Conservation (phyloP, 2,888 invertebrate species). For the Ormyrus rosae region DNA sequence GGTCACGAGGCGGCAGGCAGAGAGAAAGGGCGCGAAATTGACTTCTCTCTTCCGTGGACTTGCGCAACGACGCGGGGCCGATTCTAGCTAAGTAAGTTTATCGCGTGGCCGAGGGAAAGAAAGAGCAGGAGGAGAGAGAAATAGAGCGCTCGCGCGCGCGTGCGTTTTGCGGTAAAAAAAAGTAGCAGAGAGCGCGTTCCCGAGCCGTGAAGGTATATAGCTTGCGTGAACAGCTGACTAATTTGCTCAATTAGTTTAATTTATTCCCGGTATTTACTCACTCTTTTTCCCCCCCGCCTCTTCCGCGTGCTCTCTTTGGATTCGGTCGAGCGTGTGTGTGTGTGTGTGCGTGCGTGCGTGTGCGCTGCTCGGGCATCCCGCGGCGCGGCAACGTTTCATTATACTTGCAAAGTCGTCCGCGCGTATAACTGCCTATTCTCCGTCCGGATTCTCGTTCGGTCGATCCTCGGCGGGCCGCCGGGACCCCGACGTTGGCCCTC, state of each 20-base stretch:
- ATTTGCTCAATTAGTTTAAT: constrained; percentile 73
- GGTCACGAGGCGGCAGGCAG: too few species aligned
- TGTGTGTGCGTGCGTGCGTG: too few species aligned
- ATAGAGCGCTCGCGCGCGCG: too few species aligned
- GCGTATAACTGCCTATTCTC: too few species aligned
- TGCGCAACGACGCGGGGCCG: background rate
- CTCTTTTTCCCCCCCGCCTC: constrained; percentile 57
- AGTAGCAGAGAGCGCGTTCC: background rate
- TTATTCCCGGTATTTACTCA: constrained; percentile 69
- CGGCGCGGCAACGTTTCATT: constrained; percentile 5
- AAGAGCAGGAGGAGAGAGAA: too few species aligned
- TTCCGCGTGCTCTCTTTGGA: constrained; percentile 9
- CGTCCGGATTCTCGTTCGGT: background rate
- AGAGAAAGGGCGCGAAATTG: too few species aligned
- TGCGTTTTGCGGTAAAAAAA: too few species aligned
- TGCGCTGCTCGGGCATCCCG: background rate
- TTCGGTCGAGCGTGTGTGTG: too few species aligned
- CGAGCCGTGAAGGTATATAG: constrained; percentile 48
- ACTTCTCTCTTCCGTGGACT: background rate
- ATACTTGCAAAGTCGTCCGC: constrained; percentile 18
- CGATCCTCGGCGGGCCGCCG: too few species aligned
- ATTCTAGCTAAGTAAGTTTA: constrained; percentile 15
- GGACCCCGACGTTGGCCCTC: background rate
- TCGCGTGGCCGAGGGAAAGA: too few species aligned
- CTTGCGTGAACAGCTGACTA: constrained; percentile 70